Evolutionary conservation across 2,888 invertebrate genomes (phyloP), one percentile per base, ranked within the genome.

Genomic region (Autographa pulchrina): DNA sequence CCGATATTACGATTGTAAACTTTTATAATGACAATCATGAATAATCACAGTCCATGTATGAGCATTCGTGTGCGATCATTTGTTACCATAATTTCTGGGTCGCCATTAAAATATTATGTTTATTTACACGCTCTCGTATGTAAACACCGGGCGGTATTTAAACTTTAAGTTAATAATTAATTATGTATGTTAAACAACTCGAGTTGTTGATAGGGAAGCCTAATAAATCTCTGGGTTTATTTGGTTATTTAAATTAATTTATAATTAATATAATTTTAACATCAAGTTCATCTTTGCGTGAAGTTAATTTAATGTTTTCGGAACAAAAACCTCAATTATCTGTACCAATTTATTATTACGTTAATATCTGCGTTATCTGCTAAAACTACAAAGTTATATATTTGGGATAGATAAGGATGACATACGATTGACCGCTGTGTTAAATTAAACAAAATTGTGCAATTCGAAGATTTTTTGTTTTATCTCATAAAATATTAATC

Each of bases 11-110:
- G 74, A 76, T 69, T 80, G 72, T 77, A 68, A 76, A 75, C 68
- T 76, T 77, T 82, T 74, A 48, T 80, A 83, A 83, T 85, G 80
- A 83, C 74, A 80, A 82, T 77, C 72, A 76, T 80, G 73, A 78
- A 85, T 80, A 82, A 80, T 77, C 67, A 25, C 48, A 38, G 72
- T 52, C 66, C 68, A 54, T 66, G 68, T 72, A 81, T 68, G 68
- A 54, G 72, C 77, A 72, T 65, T 56, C 25, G n/a, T 48, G 54
- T 56, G 65, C 62, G 32, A 68, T 73, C 59, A 66, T 83, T 84
- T 71, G 79, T 75, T 84, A 71, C 59, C 62, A 68, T 69, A 31
- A 74, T 69, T 75, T 73, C 69, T 70, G 69, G 71, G 64, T 65
- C 38, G 48, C 70, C 67, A 66, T 70, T 68, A 68, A 70, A 76